These are phyloP conservation scores for Sipha flava DNA, from an alignment of 1,140 invertebrate species.

Conservation along the genomic window DNA sequence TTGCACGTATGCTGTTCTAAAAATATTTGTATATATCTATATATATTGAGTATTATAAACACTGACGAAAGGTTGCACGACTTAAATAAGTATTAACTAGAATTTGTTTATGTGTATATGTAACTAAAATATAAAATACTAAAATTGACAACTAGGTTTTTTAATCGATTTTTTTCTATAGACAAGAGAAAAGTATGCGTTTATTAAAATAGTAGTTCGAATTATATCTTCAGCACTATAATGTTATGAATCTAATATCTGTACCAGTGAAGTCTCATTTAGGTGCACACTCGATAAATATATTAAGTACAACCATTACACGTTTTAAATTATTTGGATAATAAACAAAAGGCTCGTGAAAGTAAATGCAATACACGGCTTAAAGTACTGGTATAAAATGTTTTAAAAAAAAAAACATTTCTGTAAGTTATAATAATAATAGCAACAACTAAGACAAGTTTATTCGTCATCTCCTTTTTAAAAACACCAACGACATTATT, in stretches of 20 bases:
- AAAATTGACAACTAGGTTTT: not conserved
- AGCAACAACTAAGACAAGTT: slow-evolving; percentile 3
- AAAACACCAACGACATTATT: slow-evolving; percentile 17
- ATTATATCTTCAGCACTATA: too few relatives aligned
- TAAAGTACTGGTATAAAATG: not conserved
- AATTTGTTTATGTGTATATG: not conserved
- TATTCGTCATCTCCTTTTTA: slow-evolving; percentile 20
- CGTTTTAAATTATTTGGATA: not conserved
- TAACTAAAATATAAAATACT: not conserved
- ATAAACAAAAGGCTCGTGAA: not conserved
- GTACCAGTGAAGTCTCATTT: too few relatives aligned
- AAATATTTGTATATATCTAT: not conserved
- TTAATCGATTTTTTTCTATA: not conserved
- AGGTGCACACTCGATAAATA: not conserved
- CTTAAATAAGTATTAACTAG: not conserved
- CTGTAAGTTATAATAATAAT: slow-evolving; percentile 8
- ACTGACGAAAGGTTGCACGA: not conserved
- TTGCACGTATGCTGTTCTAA: not conserved
- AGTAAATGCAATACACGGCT: not conserved
- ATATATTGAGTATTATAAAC: not conserved
- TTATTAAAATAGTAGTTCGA: too few relatives aligned
- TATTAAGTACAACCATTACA: not conserved
- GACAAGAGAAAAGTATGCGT: not conserved
- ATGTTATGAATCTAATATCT: too few relatives aligned
- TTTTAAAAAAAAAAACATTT: not conserved